Evolutionary conservation across 1,140 invertebrate species (phyloP).

Genomic region (Venturia canescens): DNA sequence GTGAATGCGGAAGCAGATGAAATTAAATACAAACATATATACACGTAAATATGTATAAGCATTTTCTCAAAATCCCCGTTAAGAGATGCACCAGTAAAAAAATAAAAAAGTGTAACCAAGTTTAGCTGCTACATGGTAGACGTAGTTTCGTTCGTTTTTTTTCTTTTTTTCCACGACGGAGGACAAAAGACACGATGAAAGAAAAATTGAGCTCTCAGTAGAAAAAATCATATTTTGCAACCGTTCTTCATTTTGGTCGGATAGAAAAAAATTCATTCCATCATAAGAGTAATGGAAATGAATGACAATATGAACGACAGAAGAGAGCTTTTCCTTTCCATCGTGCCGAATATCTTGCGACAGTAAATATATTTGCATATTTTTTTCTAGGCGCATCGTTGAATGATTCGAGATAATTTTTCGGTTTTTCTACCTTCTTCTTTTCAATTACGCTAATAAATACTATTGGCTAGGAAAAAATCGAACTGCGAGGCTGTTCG

Average conservation of each 20-base stretch:
- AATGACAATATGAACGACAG: not conserved
- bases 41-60: too few species aligned
- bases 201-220: not conserved
- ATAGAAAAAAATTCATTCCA: too few species aligned
- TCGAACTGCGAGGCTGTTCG: not conserved
- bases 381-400: not conserved
- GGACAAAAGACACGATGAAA: not conserved
- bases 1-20: not conserved
- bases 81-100: conserved; percentile 24
- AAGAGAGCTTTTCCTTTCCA: not conserved
- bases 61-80: not conserved
- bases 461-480: conserved; percentile 21
- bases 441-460: conserved; percentile 24
- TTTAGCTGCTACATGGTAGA: conserved; percentile 20
- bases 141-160: not conserved
- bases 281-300: too few species aligned
- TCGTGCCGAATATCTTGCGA: not conserved
- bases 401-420: not conserved
- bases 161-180: not conserved
- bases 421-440: too few species aligned
- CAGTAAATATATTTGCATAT: not conserved
- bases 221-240: not conserved
- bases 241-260: too few species aligned
- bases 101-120: conserved; percentile 22
- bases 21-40: too few species aligned